Evolutionary conservation across 2,113 vertebrate species (phyloP).

Genomic region (Oreochromis spilurus): DNA sequence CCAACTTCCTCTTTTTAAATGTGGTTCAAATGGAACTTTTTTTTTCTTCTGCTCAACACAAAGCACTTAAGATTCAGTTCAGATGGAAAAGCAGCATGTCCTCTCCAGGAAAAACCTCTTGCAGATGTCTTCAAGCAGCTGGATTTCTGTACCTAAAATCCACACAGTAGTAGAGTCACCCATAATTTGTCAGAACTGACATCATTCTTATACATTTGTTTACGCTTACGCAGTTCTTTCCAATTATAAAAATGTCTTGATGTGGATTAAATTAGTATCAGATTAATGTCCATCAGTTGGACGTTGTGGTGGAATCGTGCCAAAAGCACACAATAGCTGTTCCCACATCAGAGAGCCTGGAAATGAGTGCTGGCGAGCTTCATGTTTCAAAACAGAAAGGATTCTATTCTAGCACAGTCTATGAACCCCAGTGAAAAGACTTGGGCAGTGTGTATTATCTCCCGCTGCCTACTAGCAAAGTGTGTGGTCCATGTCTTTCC

Average conservation of each 20-base stretch:
- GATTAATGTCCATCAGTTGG: neutral
- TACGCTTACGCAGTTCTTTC: neutral
- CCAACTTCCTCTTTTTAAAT: neutral
- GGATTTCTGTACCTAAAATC: neutral
- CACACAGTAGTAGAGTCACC: neutral
- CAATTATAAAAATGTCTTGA: neutral
- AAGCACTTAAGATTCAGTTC: slow-evolving; percentile 12
- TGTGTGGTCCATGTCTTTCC: slow-evolving; percentile 13
- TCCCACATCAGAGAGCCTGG: neutral
- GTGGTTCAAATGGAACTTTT: neutral
- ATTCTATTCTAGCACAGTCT: neutral
- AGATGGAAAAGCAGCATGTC: neutral
- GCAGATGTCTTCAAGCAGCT: neutral
- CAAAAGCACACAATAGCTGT: neutral
- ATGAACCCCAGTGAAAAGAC: neutral
- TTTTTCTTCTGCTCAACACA: neutral
- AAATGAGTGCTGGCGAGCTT: neutral
- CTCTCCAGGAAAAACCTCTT: neutral
- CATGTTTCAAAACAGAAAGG: neutral
- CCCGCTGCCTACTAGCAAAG: slow-evolving; percentile 1
- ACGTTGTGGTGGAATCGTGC: neutral
- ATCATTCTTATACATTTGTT: neutral
- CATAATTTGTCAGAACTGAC: neutral
- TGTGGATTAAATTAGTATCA: neutral
- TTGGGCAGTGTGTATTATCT: slow-evolving; percentile 27